These are phyloP conservation scores for Salmo trutta DNA, from an alignment of 2,797 vertebrate genomes.

Conservation along the genomic window DNA sequence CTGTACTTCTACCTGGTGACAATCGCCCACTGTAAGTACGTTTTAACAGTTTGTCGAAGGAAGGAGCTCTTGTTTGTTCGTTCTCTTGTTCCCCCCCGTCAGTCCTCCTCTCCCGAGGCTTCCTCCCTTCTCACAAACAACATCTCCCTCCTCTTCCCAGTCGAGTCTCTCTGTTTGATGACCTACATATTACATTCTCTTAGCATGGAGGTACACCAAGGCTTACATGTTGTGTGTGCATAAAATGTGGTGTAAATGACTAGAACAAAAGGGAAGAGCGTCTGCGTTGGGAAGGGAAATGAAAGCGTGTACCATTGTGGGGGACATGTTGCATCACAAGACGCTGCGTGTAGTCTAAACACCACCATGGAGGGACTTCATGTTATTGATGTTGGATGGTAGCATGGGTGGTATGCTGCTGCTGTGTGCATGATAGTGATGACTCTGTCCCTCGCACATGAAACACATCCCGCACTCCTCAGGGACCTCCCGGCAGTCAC, in stretches of 20 bases:
- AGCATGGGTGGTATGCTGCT: slow-evolving; percentile 16
- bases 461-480: slow-evolving; percentile 58
- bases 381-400: slow-evolving; percentile 50
- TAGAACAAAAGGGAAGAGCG: slow-evolving; percentile 66
- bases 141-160: slow-evolving; percentile 54
- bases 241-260: slow-evolving; percentile 69
- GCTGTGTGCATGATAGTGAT: background rate
- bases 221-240: slow-evolving; percentile 69
- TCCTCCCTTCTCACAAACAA: slow-evolving; percentile 66
- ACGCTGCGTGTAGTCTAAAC: slow-evolving; percentile 60
- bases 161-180: slow-evolving; percentile 69
- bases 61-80: slow-evolving; percentile 77
- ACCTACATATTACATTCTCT: slow-evolving; percentile 76
- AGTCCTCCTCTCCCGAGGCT: slow-evolving; percentile 53
- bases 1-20: slow-evolving; percentile 56
- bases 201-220: slow-evolving; percentile 64
- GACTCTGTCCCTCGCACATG: slow-evolving; percentile 51
- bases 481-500: slow-evolving; percentile 58
- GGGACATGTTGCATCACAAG: slow-evolving; percentile 61
- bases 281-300: slow-evolving; percentile 53
- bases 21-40: slow-evolving; percentile 55
- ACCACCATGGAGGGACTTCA: slow-evolving; percentile 48
- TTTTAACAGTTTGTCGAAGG: slow-evolving; percentile 75
- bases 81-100: slow-evolving; percentile 59
- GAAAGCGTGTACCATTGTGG: slow-evolving; percentile 55